Evolutionary conservation across 2,113 vertebrate species (phyloP), one percentile per base, ranked within the genome.

Genomic region (mouse (Mus musculus)): DNA sequence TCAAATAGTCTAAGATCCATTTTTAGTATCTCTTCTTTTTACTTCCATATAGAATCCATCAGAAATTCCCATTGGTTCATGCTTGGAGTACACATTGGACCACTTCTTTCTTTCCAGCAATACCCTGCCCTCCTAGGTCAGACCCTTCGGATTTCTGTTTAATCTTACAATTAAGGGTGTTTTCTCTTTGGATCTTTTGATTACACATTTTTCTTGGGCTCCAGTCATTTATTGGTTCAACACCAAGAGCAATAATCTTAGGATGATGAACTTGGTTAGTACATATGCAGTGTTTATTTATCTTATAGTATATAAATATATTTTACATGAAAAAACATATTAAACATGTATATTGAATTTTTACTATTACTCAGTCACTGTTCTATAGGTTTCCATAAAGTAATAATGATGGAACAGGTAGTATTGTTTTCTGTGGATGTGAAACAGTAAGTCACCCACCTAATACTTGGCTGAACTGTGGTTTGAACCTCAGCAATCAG

Each of bases 191-290:
- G 65, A 1, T 90, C 54, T 59, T 65, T 33, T 82, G 30, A 36
- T 59, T 88, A 13, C 13, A 19, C 42, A n/a, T 89, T 94, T 59
- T 71, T 59, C 65, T 42, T 72, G 16, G 42, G 16, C 28, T 69
- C 49, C 61, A 92, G 26, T 92, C 91, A 20, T 82, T 86, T 72
- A n/a, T 84, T 17, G 14, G 63, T 3, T 22, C 3, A 46, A 8
- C 12, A 77, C 10, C 30, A 81, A 86, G 59, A 46, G 1, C 36
- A 94, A 75, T 73, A 72, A 84, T 36, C 13, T 78, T 90, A 72
- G 54, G 73, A 69, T n/a, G 73, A 59, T 77, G 20, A 93, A 95
- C 86, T 91, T 56, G 28, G 39, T 81, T 95, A 33, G 9, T 39
- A 65, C 10, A 65, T 36, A 28, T 36, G 1, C 54, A 65, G 46